A percentile compares a stretch with the other conserved stretches of the same genome.
These are phyloP conservation scores for Gymnoscopelus microlampas DNA, from an alignment of 2,797 vertebrate species.

Conservation along the genomic window DNA sequence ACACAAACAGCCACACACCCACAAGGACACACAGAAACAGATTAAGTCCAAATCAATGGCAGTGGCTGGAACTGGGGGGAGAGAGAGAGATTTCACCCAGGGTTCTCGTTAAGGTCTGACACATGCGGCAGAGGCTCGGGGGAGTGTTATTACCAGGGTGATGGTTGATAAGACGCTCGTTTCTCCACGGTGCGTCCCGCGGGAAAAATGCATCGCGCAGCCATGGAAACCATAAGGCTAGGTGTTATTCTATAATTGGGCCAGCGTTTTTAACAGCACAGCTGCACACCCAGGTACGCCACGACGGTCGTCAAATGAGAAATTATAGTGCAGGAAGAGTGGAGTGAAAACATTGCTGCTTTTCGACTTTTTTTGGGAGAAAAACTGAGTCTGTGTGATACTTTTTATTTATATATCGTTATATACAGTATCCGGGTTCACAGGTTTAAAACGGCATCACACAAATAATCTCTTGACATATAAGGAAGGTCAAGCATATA, in stretches of 20 bases:
- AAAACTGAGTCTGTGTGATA: slow-evolving; percentile 6
- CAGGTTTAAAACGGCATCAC: too few relatives aligned
- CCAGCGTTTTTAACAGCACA: slow-evolving; percentile 83
- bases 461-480: too few relatives aligned
- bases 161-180: slow-evolving; percentile 92
- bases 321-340: slow-evolving; percentile 75
- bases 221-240: slow-evolving; percentile 94
- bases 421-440: too few relatives aligned
- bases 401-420: slow-evolving; percentile 3
- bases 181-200: slow-evolving; percentile 88
- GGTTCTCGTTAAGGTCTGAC: slow-evolving; percentile 88
- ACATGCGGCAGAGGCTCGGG: slow-evolving; percentile 83
- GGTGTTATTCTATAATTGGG: slow-evolving; percentile 91
- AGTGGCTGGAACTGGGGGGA: slow-evolving; percentile 77
- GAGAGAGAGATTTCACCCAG: slow-evolving; percentile 87
- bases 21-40: slow-evolving; percentile 78
- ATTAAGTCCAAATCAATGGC: slow-evolving; percentile 89
- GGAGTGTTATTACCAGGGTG: slow-evolving; percentile 89
- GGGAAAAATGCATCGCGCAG: slow-evolving; percentile 88
- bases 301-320: slow-evolving; percentile 80
- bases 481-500: too few relatives aligned
- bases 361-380: slow-evolving; percentile 37
- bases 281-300: slow-evolving; percentile 84
- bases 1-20: slow-evolving; percentile 46
- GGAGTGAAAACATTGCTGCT: slow-evolving; percentile 49